Evolutionary conservation across 2,113 vertebrate genomes (phyloP), one percentile per base, ranked within the genome.

Genomic region (Phoxinus phoxinus): DNA sequence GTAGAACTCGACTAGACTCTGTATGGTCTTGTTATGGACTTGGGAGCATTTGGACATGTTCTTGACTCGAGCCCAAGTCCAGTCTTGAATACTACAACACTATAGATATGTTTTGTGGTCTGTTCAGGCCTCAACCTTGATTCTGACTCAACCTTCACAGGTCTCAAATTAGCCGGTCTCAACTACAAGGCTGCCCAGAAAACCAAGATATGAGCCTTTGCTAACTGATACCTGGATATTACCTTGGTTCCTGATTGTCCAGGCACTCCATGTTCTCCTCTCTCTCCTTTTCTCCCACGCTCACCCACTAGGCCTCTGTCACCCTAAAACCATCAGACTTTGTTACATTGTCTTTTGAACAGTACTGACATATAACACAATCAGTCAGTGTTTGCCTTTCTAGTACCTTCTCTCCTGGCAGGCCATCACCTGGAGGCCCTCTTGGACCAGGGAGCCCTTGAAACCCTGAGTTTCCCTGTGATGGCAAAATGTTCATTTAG

Each of bases 401-500:
- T 74, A 84, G 83, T 80, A 97, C 96, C 96, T 97, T 98, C 86
- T 84, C 92, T 83, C 97, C 97, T 51, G 90, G 93, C 77, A 96
- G 71, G 19, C 95, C 94, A 10, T 84, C 88, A 67, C 96, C 96
- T 76, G 89, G 74, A 44, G 89, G 83, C 15, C 97, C 97, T 25
- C 97, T 96, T 53, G 88, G 90, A 23, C 96, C 97, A 73, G 90
- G 35, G 37, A 87, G 84, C 5, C 96, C 96, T 87, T 90, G 93
- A 92, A 94, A 95, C 44, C 97, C 97, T 86, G 93, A 93, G 23
- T 97, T 95, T 83, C 97, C 97, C 96, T 97, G 35, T 41, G 87
- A 41, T n/a, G 2, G 78, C 19, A 37, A 32, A 61, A 61, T 37
- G 11, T 44, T 46, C 7, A 46, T 46, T 73, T 73, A 73, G 6